Conservation (phyloP, 2,113 vertebrate genomes). For the Oreochromis niloticus region DNA sequence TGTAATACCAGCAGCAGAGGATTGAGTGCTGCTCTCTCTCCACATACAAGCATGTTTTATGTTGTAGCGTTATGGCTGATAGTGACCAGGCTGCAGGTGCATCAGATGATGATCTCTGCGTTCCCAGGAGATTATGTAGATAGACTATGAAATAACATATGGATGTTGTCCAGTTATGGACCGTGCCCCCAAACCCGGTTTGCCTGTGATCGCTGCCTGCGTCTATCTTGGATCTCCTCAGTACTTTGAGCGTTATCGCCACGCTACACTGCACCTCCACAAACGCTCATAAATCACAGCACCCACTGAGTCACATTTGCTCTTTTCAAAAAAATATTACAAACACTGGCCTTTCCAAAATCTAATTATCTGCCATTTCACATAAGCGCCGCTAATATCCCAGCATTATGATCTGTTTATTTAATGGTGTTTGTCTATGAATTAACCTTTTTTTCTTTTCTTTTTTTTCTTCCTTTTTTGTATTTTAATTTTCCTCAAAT, state of each 20-base stretch:
- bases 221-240: background rate
- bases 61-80: background rate
- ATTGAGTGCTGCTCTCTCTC: background rate
- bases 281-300: conserved; percentile 68
- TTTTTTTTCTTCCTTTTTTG: conserved; percentile 46
- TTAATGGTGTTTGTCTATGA: conserved; percentile 62
- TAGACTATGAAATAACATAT: background rate
- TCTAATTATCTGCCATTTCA: conserved; percentile 64
- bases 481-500: conserved; percentile 38
- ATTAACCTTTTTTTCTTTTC: conserved; percentile 68
- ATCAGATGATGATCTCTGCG: background rate
- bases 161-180: background rate
- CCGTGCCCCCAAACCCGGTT: background rate
- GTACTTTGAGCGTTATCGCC: conserved; percentile 8
- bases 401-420: conserved; percentile 50
- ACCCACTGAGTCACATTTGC: conserved; percentile 49
- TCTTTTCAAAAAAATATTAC: conserved; percentile 72
- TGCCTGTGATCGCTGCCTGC: background rate
- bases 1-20: background rate
- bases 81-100: background rate
- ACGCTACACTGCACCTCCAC: conserved; percentile 42
- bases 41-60: background rate
- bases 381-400: conserved; percentile 32
- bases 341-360: conserved; percentile 66
- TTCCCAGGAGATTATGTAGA: background rate